These are phyloP conservation scores for Etia nguti DNA, from an alignment of 2,113 vertebrate species.

Conservation along the genomic window DNA sequence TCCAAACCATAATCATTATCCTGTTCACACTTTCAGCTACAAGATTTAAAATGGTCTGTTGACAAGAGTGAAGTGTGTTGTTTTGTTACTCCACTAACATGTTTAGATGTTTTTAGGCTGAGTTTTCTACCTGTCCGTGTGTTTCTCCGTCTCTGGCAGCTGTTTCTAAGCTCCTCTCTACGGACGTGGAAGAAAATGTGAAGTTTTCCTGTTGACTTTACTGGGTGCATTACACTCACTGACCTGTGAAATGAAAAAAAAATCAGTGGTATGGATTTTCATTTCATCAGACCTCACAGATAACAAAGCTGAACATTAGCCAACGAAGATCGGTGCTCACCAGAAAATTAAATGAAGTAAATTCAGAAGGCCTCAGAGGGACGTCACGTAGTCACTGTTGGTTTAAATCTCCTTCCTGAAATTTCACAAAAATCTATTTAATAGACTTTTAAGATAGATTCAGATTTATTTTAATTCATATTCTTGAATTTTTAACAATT, in stretches of 20 bases:
- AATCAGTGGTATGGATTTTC: not conserved
- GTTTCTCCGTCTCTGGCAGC: not conserved
- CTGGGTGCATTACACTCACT: not conserved
- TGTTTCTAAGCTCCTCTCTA: not conserved
- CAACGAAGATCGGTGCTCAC: rapidly evolving
- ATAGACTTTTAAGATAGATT: not conserved
- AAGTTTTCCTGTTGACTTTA: not conserved
- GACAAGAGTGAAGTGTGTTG: not conserved
- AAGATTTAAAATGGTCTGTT: not conserved
- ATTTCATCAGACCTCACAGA: not conserved
- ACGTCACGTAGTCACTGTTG: not conserved
- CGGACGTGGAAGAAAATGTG: rapidly evolving
- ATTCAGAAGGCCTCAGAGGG: not conserved
- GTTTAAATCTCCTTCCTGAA: not conserved
- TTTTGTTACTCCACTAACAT: not conserved
- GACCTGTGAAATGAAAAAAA: not conserved
- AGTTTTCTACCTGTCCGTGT: not conserved
- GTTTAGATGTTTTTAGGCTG: rapidly evolving
- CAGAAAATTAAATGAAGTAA: not conserved
- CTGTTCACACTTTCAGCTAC: rapidly evolving
- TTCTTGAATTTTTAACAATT: not conserved
- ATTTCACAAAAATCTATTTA: not conserved
- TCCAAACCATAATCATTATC: not conserved
- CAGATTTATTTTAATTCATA: not conserved
- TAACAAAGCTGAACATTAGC: not conserved